Evolutionary conservation across 2,888 invertebrate species (phyloP), one percentile per base, ranked within the genome.

Genomic region (Drosophila formosana): DNA sequence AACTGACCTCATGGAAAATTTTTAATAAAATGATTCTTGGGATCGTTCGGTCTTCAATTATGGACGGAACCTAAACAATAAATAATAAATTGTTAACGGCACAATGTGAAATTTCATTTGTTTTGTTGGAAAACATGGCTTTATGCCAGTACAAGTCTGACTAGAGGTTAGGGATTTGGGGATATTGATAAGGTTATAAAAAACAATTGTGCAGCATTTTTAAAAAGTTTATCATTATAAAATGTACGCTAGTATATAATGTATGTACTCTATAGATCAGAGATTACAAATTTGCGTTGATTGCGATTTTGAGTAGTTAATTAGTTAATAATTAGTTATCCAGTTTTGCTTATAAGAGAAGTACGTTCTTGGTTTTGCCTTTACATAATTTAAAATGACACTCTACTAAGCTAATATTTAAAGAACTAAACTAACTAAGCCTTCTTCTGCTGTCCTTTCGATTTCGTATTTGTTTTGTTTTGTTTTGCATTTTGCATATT

Each of bases 61-160:
- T 82, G 86, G 86, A 84, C 84, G 86, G 86, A 75, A 83, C 83
- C 74, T 63, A 82, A 82, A 82, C 65, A 66, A 72, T 65, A 67
- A 70, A 52, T 60, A 26, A 64, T 56, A 53, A 53, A 45, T 26
- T 56, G 46, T 70, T 52, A 67, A 72, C 73, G 69, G 73, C 66
- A 62, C 58, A 69, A 62, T 55, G 41, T 50, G 39, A 55, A 66
- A 61, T 65, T 73, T 78, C 13, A 51, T 50, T 63, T 66, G 60
- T 52, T 51, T 58, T 49, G 50, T 46, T 62, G 34, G 4, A 11
- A 37, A 52, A 63, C 1, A 18, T 63, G 53, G 55, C 25, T 25
- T 41, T 41, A 13, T 51, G 53, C 37, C 49, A 41, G 51, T 70
- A 66, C 50, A 72, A 73, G 57, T 69, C 45, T 76, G 76, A 75